These are phyloP conservation scores for Agrypnia vestita DNA, from an alignment of 1,140 invertebrate genomes.

Conservation along the genomic window DNA sequence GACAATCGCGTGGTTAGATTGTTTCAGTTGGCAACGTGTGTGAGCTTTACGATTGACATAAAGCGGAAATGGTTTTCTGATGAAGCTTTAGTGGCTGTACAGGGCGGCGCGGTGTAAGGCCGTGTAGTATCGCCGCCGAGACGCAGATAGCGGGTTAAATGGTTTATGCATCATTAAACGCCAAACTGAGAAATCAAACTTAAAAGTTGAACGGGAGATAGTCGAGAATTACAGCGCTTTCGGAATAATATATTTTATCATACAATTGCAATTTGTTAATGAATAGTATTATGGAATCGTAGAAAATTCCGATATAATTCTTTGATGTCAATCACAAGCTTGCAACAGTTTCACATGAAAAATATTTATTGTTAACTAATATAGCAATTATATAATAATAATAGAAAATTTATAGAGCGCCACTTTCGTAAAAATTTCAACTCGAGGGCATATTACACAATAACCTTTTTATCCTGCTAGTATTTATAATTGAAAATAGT, in stretches of 20 bases:
- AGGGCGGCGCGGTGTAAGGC: not conserved
- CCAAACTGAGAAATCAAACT: constrained; percentile 50
- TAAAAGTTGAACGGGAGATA: constrained; percentile 43
- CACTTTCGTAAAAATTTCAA: too few relatives aligned
- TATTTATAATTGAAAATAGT: too few relatives aligned
- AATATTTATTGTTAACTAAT: too few relatives aligned
- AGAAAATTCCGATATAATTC: too few relatives aligned
- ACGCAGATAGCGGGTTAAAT: constrained; percentile 59
- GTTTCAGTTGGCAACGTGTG: not conserved
- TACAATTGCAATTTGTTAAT: constrained; percentile 7
- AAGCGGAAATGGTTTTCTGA: constrained; percentile 16
- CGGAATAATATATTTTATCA: constrained; percentile 16
- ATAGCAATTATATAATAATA: too few relatives aligned
- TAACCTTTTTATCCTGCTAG: too few relatives aligned
- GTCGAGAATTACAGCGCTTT: not conserved
- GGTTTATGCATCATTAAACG: constrained; percentile 60
- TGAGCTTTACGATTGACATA: constrained; percentile 15
- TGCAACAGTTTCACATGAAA: too few relatives aligned
- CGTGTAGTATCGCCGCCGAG: constrained; percentile 23
- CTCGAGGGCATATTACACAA: too few relatives aligned
- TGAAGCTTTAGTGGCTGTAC: not conserved
- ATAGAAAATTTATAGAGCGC: too few relatives aligned
- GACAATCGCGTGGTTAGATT: too few relatives aligned
- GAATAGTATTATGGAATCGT: too few relatives aligned
- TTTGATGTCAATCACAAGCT: too few relatives aligned